Conservation (phyloP, 2,797 vertebrate genomes). For the Syngnathus rostellatus region DNA sequence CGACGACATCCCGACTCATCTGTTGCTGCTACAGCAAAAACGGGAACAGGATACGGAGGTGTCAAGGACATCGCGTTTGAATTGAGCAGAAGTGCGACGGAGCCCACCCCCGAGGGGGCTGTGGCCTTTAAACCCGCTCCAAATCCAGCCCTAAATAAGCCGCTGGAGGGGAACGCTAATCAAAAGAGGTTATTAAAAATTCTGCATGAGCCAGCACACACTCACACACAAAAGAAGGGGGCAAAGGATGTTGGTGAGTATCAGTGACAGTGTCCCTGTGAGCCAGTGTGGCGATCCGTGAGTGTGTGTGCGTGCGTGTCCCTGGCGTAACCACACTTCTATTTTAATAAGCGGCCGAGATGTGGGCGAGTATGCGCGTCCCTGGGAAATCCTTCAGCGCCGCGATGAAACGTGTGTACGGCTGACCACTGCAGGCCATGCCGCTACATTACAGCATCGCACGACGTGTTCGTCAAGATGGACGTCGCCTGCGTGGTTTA, state of each 20-base stretch:
- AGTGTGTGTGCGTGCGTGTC: conserved; percentile 25
- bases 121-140: conserved; percentile 73
- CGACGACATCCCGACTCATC: conserved; percentile 57
- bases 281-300: conserved; percentile 26
- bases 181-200: conserved; percentile 74
- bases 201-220: conserved; percentile 54
- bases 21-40: conserved; percentile 76
- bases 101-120: conserved; percentile 64
- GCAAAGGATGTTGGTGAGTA: conserved; percentile 52
- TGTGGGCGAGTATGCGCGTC: conserved; percentile 57
- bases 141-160: conserved; percentile 77
- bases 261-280: conserved; percentile 44
- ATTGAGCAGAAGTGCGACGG: conserved; percentile 70
- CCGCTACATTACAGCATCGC: conserved; percentile 11
- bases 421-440: conserved; percentile 47
- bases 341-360: conserved; percentile 59
- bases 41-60: conserved; percentile 73
- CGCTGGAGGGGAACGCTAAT: conserved; percentile 67
- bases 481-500: not conserved
- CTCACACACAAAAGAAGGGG: conserved; percentile 27
- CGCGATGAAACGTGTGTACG: conserved; percentile 40
- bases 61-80: conserved; percentile 76
- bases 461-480: not conserved
- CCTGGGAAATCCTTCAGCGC: conserved; percentile 56
- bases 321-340: conserved; percentile 52